Conservation (phyloP, 1,140 invertebrate genomes). For the Calephelis nemesis region DNA sequence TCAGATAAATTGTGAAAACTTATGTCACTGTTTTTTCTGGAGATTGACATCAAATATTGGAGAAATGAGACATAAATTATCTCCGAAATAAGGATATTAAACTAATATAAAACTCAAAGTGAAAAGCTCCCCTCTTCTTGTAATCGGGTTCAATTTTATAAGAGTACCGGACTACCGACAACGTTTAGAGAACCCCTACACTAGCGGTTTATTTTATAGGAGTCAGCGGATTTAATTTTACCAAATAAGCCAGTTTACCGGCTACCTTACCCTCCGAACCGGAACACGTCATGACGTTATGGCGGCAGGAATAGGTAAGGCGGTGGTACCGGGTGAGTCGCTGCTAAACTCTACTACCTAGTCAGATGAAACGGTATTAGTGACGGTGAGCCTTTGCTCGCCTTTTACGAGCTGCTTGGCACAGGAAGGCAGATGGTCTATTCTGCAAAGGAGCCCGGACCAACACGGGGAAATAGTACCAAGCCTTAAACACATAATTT, state of each 20-base stretch:
- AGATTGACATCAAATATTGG: not conserved
- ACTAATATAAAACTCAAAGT: slow-evolving; percentile 16
- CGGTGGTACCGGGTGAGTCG: too few species aligned
- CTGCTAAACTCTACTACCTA: too few species aligned
- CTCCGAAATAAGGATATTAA: slow-evolving; percentile 13
- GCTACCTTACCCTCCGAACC: too few species aligned
- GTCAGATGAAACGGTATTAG: too few species aligned
- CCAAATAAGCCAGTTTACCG: not conserved
- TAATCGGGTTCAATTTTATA: not conserved
- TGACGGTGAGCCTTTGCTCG: too few species aligned
- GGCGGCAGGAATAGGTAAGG: too few species aligned
- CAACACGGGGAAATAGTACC: too few species aligned
- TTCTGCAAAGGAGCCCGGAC: too few species aligned
- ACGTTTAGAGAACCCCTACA: not conserved
- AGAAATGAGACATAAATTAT: slow-evolving; percentile 8
- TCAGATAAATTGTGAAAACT: not conserved
- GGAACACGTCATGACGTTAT: too few species aligned
- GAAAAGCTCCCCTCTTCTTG: slow-evolving; percentile 2
- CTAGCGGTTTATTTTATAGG: not conserved
- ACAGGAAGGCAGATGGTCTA: too few species aligned
- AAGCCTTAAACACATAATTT: not conserved
- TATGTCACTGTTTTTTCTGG: not conserved
- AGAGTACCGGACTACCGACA: slow-evolving; percentile 9
- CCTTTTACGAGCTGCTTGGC: too few species aligned
- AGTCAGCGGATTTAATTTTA: not conserved